Percentiles rank a stretch among this genome's conserved stretches.
Evolutionary conservation across 2,113 vertebrate species (phyloP).

Genomic region (Beaufortia kweichowensis): DNA sequence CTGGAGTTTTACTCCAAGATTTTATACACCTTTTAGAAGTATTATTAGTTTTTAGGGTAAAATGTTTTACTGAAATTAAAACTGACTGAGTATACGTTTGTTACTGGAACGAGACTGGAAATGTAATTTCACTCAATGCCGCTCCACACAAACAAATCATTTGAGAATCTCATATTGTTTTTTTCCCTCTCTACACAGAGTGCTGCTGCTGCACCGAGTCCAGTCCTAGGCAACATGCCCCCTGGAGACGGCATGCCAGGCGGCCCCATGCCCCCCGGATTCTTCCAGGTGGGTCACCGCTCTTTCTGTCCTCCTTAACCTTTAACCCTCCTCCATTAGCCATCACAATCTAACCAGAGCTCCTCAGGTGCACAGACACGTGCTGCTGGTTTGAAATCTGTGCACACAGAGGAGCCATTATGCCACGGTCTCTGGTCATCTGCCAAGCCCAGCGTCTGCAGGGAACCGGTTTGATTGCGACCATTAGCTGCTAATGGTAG

Average conservation of each 20-base stretch:
- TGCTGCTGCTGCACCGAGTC: slow-evolving; percentile 86
- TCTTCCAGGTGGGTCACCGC: slow-evolving; percentile 81
- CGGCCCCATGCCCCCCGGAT: slow-evolving; percentile 84
- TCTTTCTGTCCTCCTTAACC: slow-evolving; percentile 1
- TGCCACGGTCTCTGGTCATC: slow-evolving; percentile 46
- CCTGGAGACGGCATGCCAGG: slow-evolving; percentile 85
- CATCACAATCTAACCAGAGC: neutral
- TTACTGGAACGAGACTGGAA: too few species aligned
- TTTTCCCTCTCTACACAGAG: slow-evolving; percentile 72
- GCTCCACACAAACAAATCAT: neutral
- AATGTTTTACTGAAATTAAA: too few species aligned
- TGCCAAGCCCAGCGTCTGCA: slow-evolving; percentile 47
- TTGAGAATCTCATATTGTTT: neutral
- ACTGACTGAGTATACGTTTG: too few species aligned
- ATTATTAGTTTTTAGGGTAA: too few species aligned
- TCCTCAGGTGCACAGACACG: slow-evolving; percentile 32
- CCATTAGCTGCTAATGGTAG: slow-evolving; percentile 53
- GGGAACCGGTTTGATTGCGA: slow-evolving; percentile 50
- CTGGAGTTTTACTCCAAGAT: too few species aligned
- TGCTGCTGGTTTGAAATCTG: slow-evolving; percentile 39
- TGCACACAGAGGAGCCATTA: slow-evolving; percentile 55
- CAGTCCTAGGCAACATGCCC: slow-evolving; percentile 90
- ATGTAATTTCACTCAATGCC: too few species aligned
- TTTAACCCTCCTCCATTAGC: slow-evolving; percentile 26
- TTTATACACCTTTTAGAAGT: too few species aligned